Base-by-base conservation (phyloP, 2,797 vertebrate species). In the Brachymystax lenok region DNA sequence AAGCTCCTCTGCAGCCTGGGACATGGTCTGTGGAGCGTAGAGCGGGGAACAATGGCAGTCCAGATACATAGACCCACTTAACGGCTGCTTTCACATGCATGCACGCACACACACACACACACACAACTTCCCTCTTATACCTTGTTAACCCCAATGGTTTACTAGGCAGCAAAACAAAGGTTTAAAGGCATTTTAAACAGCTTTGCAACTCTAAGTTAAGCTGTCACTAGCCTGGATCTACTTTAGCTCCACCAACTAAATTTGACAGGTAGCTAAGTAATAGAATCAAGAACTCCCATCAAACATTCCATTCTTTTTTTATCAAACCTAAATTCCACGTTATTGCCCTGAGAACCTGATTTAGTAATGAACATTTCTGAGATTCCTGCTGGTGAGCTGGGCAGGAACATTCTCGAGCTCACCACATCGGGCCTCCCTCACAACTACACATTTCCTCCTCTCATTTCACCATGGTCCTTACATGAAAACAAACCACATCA, bases 1-100 rank as follows among this genome's bases (percentile, higher is more conserved):
- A 13, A 99, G 90, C 83, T 99, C 98, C 69, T 87, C 80, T 0
- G 97, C 95, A 71, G 95, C 96, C 63, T 83, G 51, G 5, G 96
- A 98, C 59, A 94, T 93, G 52, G 95, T 95, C 98, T 99, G 89
- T 7, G 64, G 79, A 74, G 4, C 46, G 10, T 28, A 84, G 24
- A 69, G 46, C 77, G 16, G 75, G 8, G 1, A 68, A 69, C 67
- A 61, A 84, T 71, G 87, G 73, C 28, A 79, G 74, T 73, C 24
- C 35, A 30, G 5, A 56, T 1, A 52, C 61, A 51, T 19, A 40
- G 16, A 63, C 19, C 40, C 28, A 46, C 10, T 12, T 24, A 50
- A 66, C 64, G 78, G 71, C 71, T 74, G 77, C 75, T 82, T 66
- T 51, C 33, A 75, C 70, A 71, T 28, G 10, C 30, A 46, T 69